Evolutionary conservation across 2,113 vertebrate genomes (phyloP).

Genomic region (Bambusicola thoracicus): DNA sequence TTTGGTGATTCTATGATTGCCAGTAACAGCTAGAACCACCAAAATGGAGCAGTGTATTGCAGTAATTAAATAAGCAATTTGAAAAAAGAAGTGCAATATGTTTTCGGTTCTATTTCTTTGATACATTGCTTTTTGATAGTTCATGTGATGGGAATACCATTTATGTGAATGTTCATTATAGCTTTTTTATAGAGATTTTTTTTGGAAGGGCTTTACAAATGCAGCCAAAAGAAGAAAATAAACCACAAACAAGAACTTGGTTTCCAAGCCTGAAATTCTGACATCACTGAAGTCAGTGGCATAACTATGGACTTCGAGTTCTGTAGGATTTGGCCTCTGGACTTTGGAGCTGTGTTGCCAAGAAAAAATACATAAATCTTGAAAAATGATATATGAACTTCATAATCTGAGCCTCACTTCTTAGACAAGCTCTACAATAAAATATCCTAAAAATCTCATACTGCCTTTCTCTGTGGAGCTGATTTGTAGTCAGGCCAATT

Average conservation of each 20-base stretch:
- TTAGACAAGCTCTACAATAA: conserved; percentile 5
- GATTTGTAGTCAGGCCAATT: conserved; percentile 6
- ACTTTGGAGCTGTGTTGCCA: conserved; percentile 26
- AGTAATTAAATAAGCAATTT: not conserved
- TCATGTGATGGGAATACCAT: not conserved
- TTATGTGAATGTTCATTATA: not conserved
- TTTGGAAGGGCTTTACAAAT: not conserved
- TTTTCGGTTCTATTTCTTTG: not conserved
- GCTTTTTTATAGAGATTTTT: not conserved
- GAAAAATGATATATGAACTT: conserved; percentile 39
- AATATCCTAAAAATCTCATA: conserved; percentile 18
- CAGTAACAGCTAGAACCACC: not conserved
- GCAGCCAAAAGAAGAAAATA: not conserved
- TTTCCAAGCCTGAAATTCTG: conserved; percentile 21
- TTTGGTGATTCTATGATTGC: not conserved
- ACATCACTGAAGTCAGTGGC: conserved; percentile 44
- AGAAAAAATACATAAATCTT: conserved; percentile 52
- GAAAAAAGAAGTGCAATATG: not conserved
- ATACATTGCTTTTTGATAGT: not conserved
- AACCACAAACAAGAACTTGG: not conserved
- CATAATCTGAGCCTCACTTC: not conserved
- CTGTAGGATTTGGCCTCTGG: conserved; percentile 30
- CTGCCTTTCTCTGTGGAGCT: not conserved
- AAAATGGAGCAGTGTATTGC: not conserved
- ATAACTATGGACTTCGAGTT: conserved; percentile 10